These are phyloP conservation scores for Melieria omissa DNA, from an alignment of 2,888 invertebrate genomes.

Conservation along the genomic window DNA sequence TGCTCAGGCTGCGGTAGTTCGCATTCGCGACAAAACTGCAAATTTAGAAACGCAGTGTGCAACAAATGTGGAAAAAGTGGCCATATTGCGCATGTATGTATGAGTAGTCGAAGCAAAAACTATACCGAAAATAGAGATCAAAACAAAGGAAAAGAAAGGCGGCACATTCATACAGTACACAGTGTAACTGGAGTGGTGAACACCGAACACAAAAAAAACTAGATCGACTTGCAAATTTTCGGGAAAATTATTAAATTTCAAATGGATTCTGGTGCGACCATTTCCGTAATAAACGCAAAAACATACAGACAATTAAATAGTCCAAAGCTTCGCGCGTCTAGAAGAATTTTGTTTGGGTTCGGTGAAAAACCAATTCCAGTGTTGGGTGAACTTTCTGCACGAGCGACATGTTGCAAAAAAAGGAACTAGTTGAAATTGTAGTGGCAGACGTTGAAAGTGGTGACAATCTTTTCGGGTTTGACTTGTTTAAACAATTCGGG, in stretches of 20 bases:
- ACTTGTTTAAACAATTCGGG: conserved; percentile 37
- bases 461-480: conserved; percentile 40
- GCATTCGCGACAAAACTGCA: too few relatives aligned
- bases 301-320: conserved; percentile 29
- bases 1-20: too few relatives aligned
- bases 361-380: conserved; percentile 30
- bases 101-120: conserved; percentile 27
- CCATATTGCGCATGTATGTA: conserved; percentile 34
- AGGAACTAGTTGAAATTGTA: conserved; percentile 14
- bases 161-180: conserved; percentile 22
- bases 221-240: conserved; percentile 29
- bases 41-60: conserved; percentile 35
- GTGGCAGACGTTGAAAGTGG: conserved; percentile 23
- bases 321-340: conserved; percentile 9
- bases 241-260: conserved; percentile 32
- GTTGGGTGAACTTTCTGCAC: conserved; percentile 30
- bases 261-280: conserved; percentile 41
- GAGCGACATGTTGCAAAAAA: conserved; percentile 33
- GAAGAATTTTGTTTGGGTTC: conserved; percentile 31
- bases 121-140: conserved; percentile 5
- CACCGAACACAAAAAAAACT: conserved; percentile 25
- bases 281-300: conserved; percentile 36
- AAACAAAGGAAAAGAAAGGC: conserved; percentile 22
- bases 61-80: conserved; percentile 35
- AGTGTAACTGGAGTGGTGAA: conserved; percentile 14